Percentiles rank a stretch among this genome's conserved stretches.
These are phyloP conservation scores for Thunnus maccoyii DNA, from an alignment of 2,113 vertebrate species.

Conservation along the genomic window DNA sequence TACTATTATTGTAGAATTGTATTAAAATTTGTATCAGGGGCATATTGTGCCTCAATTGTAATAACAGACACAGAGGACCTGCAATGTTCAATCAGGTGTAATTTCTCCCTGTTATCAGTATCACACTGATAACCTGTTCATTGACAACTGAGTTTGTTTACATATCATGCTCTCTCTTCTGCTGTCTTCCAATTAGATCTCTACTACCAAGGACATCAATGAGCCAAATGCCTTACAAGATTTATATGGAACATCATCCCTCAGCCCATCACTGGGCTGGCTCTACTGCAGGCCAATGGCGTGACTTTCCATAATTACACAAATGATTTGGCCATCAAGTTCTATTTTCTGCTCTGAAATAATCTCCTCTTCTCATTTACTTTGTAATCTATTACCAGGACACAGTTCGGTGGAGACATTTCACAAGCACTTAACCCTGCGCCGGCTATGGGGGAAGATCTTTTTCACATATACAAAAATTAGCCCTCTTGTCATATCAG, in stretches of 20 bases:
- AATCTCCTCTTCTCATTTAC: slow-evolving; percentile 55
- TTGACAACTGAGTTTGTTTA: slow-evolving; percentile 6
- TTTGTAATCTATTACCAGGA: slow-evolving; percentile 52
- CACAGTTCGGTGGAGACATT: slow-evolving; percentile 41
- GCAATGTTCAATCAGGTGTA: neutral
- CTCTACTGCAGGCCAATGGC: neutral
- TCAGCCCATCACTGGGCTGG: neutral
- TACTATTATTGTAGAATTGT: neutral
- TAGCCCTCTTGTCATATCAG: neutral
- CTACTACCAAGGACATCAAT: slow-evolving; percentile 1
- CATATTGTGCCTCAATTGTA: too few relatives aligned
- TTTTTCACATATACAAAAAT: slow-evolving; percentile 35
- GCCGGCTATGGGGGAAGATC: slow-evolving; percentile 24
- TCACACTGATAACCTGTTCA: neutral
- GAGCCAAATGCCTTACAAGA: slow-evolving; percentile 31
- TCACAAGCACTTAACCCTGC: slow-evolving; percentile 45
- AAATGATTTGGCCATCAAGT: slow-evolving; percentile 57
- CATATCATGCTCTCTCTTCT: neutral
- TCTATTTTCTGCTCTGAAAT: slow-evolving; percentile 34
- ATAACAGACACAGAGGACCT: neutral
- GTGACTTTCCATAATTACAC: slow-evolving; percentile 46
- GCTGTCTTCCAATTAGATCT: slow-evolving; percentile 13
- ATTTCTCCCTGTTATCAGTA: neutral
- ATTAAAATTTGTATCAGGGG: neutral
- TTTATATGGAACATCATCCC: slow-evolving; percentile 32